Evolutionary conservation across 2,797 vertebrate species (phyloP).

Genomic region (Cyprinella venusta): DNA sequence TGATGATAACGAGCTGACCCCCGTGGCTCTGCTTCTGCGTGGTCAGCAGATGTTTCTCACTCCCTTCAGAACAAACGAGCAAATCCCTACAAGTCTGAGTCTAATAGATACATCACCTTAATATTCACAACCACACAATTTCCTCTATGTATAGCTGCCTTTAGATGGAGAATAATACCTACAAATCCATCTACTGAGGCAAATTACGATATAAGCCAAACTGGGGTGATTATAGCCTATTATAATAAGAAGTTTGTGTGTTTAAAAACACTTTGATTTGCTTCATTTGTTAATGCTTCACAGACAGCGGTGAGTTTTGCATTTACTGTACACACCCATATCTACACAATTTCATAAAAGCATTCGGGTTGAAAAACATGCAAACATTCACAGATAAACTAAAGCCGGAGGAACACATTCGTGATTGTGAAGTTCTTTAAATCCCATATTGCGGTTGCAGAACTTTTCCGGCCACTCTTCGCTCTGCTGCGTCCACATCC

Average conservation of each 20-base stretch:
- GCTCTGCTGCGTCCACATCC: not conserved
- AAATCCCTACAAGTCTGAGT: not conserved
- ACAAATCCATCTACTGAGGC: not conserved
- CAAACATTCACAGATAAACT: conserved; percentile 11
- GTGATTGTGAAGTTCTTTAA: conserved; percentile 1
- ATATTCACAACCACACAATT: not conserved
- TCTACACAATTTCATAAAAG: not conserved
- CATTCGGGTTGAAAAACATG: not conserved
- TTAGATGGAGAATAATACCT: conserved; percentile 5
- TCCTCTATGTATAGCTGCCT: not conserved
- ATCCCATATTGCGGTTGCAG: not conserved
- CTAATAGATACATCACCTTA: not conserved
- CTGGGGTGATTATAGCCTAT: not conserved
- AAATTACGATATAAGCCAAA: not conserved
- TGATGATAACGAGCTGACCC: conserved; percentile 24
- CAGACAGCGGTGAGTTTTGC: not conserved
- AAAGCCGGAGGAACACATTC: conserved; percentile 2
- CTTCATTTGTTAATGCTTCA: not conserved
- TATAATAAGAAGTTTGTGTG: not conserved
- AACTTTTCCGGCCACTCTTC: conserved; percentile 2
- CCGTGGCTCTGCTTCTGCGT: not conserved
- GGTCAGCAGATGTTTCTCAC: conserved; percentile 24
- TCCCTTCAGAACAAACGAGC: conserved; percentile 1
- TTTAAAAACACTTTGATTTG: not conserved
- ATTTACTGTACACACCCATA: not conserved